phyloP scores from a whole-genome alignment of 2,888 invertebrate genomes.

The Eristalinus aeneus region DNA sequence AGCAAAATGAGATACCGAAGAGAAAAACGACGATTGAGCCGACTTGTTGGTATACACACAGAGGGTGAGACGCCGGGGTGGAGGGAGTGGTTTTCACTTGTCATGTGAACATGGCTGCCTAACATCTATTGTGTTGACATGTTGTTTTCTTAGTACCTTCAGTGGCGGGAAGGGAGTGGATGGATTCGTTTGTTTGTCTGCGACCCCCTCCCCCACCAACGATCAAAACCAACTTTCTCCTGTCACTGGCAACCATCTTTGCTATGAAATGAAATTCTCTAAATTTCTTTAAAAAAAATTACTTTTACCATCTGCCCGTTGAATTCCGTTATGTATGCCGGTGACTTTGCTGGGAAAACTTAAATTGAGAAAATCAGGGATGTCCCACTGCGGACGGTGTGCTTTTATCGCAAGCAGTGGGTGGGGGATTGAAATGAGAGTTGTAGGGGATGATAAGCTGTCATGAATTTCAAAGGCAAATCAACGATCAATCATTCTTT shows the following conservation, averaged over 20 bases:
- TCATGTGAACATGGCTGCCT: conserved; percentile 34
- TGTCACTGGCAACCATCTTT: neutral
- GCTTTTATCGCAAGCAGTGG: neutral
- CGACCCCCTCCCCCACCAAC: neutral
- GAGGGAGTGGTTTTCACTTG: conserved; percentile 43
- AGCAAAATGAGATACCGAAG: neutral
- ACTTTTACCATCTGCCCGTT: neutral
- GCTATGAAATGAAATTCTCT: neutral
- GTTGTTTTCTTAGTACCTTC: neutral
- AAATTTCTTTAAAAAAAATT: neutral
- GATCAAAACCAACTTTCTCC: conserved; percentile 7
- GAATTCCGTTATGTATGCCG: neutral
- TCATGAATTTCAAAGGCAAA: neutral
- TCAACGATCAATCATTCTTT: no score
- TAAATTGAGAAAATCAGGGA: conserved; percentile 12
- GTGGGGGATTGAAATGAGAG: neutral
- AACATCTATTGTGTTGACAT: neutral
- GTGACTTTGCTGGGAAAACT: neutral
- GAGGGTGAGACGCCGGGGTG: neutral
- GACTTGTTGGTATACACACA: conserved; percentile 2
- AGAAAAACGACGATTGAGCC: neutral
- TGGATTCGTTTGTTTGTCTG: conserved; percentile 15
- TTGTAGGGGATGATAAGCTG: neutral
- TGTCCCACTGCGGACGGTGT: neutral
- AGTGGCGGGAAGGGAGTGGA: neutral